phyloP scores from a whole-genome alignment of 2,113 vertebrate genomes.

The Gambusia affinis region DNA sequence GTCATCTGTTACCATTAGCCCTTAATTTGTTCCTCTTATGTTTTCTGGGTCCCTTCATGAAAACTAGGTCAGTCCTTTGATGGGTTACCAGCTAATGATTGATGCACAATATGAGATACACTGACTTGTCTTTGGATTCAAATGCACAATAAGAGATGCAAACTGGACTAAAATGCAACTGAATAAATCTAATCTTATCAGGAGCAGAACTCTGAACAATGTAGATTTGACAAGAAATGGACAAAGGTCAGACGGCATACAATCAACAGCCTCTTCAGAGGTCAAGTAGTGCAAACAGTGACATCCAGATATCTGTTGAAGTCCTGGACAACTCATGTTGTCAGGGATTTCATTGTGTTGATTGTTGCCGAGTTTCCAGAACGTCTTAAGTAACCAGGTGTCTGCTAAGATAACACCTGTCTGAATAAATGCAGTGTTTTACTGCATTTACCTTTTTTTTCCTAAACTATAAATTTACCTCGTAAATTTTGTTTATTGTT shows the following conservation, averaged over 20 bases:
- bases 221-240: slow-evolving; percentile 45
- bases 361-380: slow-evolving; percentile 18
- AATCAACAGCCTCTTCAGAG: slow-evolving; percentile 22
- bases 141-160: slow-evolving; percentile 7
- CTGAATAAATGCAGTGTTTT: background rate
- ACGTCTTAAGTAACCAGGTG: slow-evolving; percentile 18
- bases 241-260: slow-evolving; percentile 56
- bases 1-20: slow-evolving; percentile 71
- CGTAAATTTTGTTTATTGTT: slow-evolving; percentile 33
- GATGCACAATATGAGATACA: slow-evolving; percentile 23
- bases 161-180: slow-evolving; percentile 14
- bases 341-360: slow-evolving; percentile 16
- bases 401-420: slow-evolving; percentile 24
- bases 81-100: slow-evolving; percentile 60
- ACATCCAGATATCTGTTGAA: slow-evolving; percentile 30
- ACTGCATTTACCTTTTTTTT: slow-evolving; percentile 45
- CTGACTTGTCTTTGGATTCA: slow-evolving; percentile 9
- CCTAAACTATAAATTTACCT: slow-evolving; percentile 22
- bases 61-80: slow-evolving; percentile 67
- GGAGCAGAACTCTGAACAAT: slow-evolving; percentile 43
- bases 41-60: slow-evolving; percentile 39
- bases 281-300: slow-evolving; percentile 50
- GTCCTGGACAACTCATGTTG: slow-evolving; percentile 33
- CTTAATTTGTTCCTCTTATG: slow-evolving; percentile 17
- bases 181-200: slow-evolving; percentile 42